Evolutionary conservation across 1,140 invertebrate genomes (phyloP), one percentile per base, ranked within the genome.

Genomic region (Zeugodacus cucurbitae): DNA sequence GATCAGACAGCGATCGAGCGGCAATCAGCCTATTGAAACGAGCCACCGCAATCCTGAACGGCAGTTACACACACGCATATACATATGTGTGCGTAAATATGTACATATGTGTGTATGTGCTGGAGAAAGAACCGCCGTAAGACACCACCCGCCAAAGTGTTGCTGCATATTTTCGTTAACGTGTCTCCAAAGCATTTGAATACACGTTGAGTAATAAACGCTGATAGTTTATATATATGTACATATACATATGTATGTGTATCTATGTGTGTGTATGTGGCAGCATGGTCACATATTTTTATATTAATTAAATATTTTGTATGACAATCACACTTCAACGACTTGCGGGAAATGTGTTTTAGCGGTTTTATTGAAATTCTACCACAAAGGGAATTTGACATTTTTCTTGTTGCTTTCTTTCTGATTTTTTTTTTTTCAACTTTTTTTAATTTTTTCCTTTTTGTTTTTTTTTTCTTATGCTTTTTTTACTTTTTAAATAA

Each of bases 321-420:
- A 82, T 82, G 74, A 82, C 74, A 37, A 82, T 48, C 74, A 82
- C 74, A 82, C 41, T 22, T 37, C 26, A n/a, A 7, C n/a, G 41
- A 82, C 74, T 82, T 82, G 74, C 41, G 67, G 67, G 67, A 74
- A 74, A 74, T 82, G 20, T 82, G 37, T 82, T 82, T 82, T 82
- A 82, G 74, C 74, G 74, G 74, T 82, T 82, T 74, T 82, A 82
- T 82, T 82, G 41, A 82, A 82, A 82, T 48, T 82, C 41, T 48
- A 6, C 37, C 74, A 41, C 74, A 82, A 74, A 44, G 70, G 37
- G 37, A 74, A 29, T 48, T 82, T 82, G 70, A 22, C 70, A n/a
- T 74, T 74, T 74, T 37, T 17, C 7, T 62, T 62, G n/a, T n/a
- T n/a, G n/a, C n/a, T n/a, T n/a, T n/a, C 6, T 54, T 54, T 54